These are phyloP conservation scores for Gymnobelideus leadbeateri DNA, from an alignment of 2,113 vertebrate genomes.

Conservation along the genomic window DNA sequence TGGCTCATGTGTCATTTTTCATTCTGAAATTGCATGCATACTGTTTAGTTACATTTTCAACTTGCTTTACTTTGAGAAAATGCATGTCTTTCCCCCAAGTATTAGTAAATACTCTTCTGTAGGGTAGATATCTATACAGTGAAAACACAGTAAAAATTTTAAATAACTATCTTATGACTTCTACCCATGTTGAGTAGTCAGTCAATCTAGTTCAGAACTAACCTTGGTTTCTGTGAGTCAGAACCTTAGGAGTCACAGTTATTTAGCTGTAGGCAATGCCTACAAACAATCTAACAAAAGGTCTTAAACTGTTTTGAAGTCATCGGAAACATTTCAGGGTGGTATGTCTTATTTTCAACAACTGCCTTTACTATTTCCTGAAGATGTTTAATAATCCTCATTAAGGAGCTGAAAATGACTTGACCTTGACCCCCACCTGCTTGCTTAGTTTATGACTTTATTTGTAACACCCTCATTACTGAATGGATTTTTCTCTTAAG, in stretches of 20 bases:
- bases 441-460: not conserved
- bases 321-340: not conserved
- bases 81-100: slow-evolving; percentile 37
- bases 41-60: not conserved
- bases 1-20: not conserved
- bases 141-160: slow-evolving; percentile 14
- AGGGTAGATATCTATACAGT: not conserved
- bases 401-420: slow-evolving; percentile 21
- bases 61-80: slow-evolving; percentile 21
- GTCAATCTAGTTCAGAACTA: not conserved
- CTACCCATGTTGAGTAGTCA: not conserved
- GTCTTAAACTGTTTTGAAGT: slow-evolving; percentile 34
- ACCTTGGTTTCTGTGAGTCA: not conserved
- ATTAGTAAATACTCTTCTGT: not conserved
- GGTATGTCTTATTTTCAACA: not conserved
- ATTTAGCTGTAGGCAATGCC: slow-evolving; percentile 21
- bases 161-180: not conserved
- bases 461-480: not conserved
- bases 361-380: slow-evolving; percentile 23
- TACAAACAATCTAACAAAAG: not conserved
- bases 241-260: not conserved
- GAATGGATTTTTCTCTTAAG: not conserved
- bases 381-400: not conserved
- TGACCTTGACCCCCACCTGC: slow-evolving; percentile 16
- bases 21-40: slow-evolving; percentile 47